Evolutionary conservation across 2,113 vertebrate genomes (phyloP).

Genomic region (Sprattus sprattus): DNA sequence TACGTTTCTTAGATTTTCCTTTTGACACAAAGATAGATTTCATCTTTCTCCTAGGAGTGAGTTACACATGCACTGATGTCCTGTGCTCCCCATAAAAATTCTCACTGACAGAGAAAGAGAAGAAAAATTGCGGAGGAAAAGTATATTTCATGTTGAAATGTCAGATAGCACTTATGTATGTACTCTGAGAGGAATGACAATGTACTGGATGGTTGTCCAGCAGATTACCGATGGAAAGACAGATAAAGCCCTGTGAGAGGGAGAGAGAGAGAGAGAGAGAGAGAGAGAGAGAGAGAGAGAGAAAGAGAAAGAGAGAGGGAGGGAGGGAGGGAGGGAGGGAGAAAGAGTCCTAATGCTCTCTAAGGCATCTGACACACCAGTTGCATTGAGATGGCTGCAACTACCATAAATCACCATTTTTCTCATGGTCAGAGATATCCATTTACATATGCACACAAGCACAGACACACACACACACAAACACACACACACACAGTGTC

Average conservation of each 20-base stretch:
- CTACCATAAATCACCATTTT: conserved; percentile 58
- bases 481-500: conserved; percentile 9
- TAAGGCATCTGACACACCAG: conserved; percentile 21
- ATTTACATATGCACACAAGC: conserved; percentile 14
- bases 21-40: background rate
- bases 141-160: background rate
- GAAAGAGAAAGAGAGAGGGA: background rate
- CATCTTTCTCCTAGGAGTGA: background rate
- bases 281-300: background rate
- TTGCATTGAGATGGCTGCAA: conserved; percentile 39
- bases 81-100: background rate
- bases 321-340: background rate
- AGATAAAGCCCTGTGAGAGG: background rate
- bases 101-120: background rate
- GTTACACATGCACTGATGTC: background rate
- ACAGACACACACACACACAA: conserved; percentile 31
- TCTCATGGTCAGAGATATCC: conserved; percentile 43
- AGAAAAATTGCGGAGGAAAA: background rate
- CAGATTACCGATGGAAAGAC: background rate
- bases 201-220: background rate
- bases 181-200: conserved; percentile 19
- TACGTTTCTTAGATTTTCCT: background rate
- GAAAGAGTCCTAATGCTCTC: background rate
- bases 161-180: conserved; percentile 3
- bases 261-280: background rate